Percentiles rank a stretch among this genome's conserved stretches.
Evolutionary conservation across 2,888 invertebrate genomes (phyloP).

Genomic region (Lobophora halterata): DNA sequence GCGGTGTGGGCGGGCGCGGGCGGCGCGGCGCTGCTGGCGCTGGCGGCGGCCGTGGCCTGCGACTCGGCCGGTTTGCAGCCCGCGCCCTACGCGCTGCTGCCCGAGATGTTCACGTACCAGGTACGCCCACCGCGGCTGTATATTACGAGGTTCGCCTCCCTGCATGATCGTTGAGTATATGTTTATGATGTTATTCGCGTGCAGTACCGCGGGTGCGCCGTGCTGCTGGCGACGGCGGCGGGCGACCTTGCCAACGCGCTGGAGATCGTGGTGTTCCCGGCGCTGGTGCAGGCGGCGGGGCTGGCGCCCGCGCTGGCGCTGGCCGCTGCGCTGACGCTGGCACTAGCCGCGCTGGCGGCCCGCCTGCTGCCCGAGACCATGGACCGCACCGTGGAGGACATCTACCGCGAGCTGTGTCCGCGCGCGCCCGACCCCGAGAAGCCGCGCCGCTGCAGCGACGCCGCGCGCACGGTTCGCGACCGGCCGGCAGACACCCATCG

Average conservation of each 20-base stretch:
- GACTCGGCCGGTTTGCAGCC: constrained; percentile 62
- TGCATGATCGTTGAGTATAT: no score
- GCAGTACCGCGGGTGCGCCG: constrained; percentile 59
- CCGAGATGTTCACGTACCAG: constrained; percentile 62
- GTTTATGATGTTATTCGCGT: background rate
- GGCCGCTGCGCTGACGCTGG: constrained; percentile 39
- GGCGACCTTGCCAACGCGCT: constrained; percentile 48
- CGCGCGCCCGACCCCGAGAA: background rate
- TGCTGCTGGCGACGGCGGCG: constrained; percentile 44
- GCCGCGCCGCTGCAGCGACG: no score
- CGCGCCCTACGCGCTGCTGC: constrained; percentile 59
- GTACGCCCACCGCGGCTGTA: constrained; percentile 28
- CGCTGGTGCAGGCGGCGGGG: constrained; percentile 31
- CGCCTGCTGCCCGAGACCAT: constrained; percentile 50
- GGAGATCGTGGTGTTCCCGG: constrained; percentile 50
- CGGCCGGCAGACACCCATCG: no score
- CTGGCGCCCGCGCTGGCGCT: constrained; percentile 38
- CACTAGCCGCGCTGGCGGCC: constrained; percentile 38
- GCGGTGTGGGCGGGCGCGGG: constrained; percentile 29
- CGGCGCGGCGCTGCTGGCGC: constrained; percentile 34
- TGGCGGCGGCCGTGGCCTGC: constrained; percentile 52
- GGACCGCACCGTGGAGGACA: constrained; percentile 38
- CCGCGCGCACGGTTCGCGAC: no score
- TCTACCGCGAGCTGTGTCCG: constrained; percentile 38
- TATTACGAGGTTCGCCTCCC: background rate